Conservation (phyloP, 1,140 invertebrate genomes). For the Hyles euphorbiae region DNA sequence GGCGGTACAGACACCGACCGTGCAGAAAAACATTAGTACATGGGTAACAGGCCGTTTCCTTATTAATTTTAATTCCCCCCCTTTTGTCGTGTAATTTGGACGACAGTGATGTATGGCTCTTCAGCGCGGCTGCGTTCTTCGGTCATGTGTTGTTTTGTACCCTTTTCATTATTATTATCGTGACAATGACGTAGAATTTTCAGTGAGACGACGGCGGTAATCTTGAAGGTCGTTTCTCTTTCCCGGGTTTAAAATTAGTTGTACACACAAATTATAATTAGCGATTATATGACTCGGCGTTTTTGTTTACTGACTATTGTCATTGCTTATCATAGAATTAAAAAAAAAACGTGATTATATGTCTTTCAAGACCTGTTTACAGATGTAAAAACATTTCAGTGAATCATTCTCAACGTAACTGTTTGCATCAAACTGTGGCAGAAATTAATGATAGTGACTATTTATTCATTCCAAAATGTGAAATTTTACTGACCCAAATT, state of each 20-base stretch:
- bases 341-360: no score
- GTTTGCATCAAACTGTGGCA: no score
- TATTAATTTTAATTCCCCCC: constrained; percentile 48
- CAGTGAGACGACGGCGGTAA: constrained; percentile 11
- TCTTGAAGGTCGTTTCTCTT: background rate
- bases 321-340: no score
- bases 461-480: no score
- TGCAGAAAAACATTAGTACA: constrained; percentile 60
- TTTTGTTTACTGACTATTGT: background rate
- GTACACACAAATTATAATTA: no score
- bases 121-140: no score
- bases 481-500: no score
- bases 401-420: no score
- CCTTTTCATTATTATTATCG: constrained; percentile 48
- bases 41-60: constrained; percentile 65
- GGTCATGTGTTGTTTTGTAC: constrained; percentile 5
- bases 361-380: background rate
- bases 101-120: background rate
- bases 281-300: constrained; percentile 8
- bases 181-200: constrained; percentile 24
- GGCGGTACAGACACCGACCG: constrained; percentile 33
- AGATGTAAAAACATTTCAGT: background rate
- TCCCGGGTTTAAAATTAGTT: no score
- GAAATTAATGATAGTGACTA: no score
- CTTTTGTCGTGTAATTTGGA: constrained; percentile 32